Conservation (phyloP, 1,140 invertebrate genomes). For the Zaprionus gabonicus region DNA sequence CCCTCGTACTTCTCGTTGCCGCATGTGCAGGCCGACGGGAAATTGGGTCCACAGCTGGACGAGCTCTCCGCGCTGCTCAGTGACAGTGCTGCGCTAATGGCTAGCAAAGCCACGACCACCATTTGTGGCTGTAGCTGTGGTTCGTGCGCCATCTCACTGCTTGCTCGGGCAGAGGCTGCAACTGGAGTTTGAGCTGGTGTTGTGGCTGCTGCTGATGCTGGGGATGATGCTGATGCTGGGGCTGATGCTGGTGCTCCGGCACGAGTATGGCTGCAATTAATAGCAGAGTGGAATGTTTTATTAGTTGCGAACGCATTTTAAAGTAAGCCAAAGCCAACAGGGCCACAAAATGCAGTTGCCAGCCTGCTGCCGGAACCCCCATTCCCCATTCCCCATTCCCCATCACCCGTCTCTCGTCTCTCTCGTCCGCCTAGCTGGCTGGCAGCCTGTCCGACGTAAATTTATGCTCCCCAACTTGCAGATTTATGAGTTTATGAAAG, state of each 20-base stretch:
- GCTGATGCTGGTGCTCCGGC: background rate
- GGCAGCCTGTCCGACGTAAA: constrained; percentile 23
- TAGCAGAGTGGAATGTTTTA: constrained; percentile 52
- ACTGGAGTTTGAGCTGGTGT: background rate
- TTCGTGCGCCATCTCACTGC: constrained; percentile 53
- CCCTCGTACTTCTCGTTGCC: constrained; percentile 86
- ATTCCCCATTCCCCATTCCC: background rate
- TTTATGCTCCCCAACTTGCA: constrained; percentile 71
- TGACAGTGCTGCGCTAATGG: constrained; percentile 45
- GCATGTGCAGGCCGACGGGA: constrained; percentile 86
- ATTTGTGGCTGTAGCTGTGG: constrained; percentile 47
- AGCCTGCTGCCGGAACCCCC: background rate
- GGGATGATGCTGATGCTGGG: background rate
- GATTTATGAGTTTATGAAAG: constrained; percentile 74
- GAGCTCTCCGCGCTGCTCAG: constrained; percentile 53
- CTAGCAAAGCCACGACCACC: constrained; percentile 44
- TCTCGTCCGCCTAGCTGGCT: background rate
- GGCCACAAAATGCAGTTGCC: constrained; percentile 42
- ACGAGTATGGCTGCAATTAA: constrained; percentile 54
- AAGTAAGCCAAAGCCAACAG: constrained; percentile 45
- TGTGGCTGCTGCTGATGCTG: background rate
- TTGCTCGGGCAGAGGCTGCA: background rate
- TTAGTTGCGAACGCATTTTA: constrained; percentile 70
- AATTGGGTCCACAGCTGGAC: constrained; percentile 85
- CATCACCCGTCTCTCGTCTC: background rate